Percentiles rank a stretch among this genome's conserved stretches.
phyloP scores from a whole-genome alignment of 2,797 vertebrate genomes.

The Enteromius paludinosus region DNA sequence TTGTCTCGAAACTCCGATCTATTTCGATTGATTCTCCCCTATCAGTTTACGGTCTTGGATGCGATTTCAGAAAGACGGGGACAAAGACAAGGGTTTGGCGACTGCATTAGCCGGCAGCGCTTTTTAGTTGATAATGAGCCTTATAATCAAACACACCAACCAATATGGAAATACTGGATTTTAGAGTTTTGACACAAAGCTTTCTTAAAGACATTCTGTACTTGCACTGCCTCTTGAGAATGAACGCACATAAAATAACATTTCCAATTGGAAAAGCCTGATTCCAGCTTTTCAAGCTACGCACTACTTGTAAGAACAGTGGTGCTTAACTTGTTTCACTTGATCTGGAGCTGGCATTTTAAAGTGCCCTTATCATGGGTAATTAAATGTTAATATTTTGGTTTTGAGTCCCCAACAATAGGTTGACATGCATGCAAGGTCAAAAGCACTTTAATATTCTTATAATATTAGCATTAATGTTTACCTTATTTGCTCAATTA shows the following conservation, averaged over 20 bases:
- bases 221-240: background rate
- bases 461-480: too few species aligned
- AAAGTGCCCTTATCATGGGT: too few species aligned
- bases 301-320: background rate
- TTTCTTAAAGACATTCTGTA: background rate
- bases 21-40: slow-evolving; percentile 35
- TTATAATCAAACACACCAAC: background rate
- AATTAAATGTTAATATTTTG: too few species aligned
- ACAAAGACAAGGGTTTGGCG: slow-evolving; percentile 9
- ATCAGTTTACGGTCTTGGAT: slow-evolving; percentile 36
- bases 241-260: background rate
- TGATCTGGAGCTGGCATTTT: background rate
- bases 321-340: too few species aligned
- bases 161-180: background rate
- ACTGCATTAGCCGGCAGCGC: background rate
- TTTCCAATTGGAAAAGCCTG: background rate
- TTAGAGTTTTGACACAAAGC: background rate
- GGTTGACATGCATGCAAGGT: too few species aligned
- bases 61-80: slow-evolving; percentile 25
- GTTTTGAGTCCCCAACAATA: too few species aligned
- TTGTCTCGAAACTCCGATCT: slow-evolving; percentile 22
- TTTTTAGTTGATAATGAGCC: background rate
- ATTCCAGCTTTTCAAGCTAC: background rate
- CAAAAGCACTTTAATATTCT: too few species aligned
- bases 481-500: too few species aligned